phyloP scores from a whole-genome alignment of 2,888 invertebrate genomes.

The Mimachlamys varia region DNA sequence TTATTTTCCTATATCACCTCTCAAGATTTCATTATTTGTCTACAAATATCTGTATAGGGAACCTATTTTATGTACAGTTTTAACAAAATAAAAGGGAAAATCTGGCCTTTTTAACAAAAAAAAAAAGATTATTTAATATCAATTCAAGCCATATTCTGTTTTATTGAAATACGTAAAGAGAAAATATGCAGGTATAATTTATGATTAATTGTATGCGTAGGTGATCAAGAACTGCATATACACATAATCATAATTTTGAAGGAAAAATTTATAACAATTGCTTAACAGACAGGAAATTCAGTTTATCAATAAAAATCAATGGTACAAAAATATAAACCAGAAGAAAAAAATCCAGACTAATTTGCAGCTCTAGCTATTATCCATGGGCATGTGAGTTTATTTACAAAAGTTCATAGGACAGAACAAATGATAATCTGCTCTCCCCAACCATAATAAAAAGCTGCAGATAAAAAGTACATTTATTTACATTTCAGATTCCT shows the following conservation, averaged over 20 bases:
- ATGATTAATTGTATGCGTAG: constrained; percentile 28
- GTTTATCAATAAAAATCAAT: constrained; percentile 23
- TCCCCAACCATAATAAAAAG: constrained; percentile 17
- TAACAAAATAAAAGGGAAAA: background rate
- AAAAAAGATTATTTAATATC: background rate
- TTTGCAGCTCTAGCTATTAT: constrained; percentile 4
- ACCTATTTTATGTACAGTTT: background rate
- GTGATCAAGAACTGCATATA: constrained; percentile 34
- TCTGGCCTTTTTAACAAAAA: background rate
- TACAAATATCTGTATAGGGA: constrained; percentile 32
- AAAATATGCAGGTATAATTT: background rate
- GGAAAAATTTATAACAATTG: background rate
- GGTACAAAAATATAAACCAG: constrained; percentile 29
- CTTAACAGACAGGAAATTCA: background rate
- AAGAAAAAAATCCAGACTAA: constrained; percentile 29
- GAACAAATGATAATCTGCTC: background rate
- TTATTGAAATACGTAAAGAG: background rate
- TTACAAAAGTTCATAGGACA: background rate
- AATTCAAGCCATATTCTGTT: background rate
- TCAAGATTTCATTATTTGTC: background rate
- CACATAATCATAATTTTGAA: constrained; percentile 24
- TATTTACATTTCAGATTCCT: constrained; percentile 33
- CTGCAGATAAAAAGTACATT: constrained; percentile 28
- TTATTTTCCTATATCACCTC: background rate
- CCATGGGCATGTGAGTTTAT: constrained; percentile 3